Evolutionary conservation across 1,140 invertebrate species (phyloP).

Genomic region (Brachionus paranguensis): DNA sequence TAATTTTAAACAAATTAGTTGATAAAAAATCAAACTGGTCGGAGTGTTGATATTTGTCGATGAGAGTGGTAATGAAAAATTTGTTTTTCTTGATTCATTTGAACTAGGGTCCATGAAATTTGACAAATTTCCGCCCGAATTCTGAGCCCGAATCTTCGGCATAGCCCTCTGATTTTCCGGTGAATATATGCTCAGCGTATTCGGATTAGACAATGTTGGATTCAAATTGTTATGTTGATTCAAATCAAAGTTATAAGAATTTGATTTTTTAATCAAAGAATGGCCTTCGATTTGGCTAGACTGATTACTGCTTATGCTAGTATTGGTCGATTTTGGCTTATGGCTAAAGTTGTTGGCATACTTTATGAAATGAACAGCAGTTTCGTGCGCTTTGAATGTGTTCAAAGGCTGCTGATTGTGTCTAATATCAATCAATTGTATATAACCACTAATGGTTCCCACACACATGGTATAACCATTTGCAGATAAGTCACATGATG

Average conservation of each 20-base stretch:
- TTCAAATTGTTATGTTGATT: background rate
- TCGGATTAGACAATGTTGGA: background rate
- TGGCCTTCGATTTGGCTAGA: background rate
- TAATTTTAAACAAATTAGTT: background rate
- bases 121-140: background rate
- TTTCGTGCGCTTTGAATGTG: constrained; percentile 21
- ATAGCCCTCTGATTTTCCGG: background rate
- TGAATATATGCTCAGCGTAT: background rate
- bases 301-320: background rate
- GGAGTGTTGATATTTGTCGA: background rate
- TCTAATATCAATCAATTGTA: background rate
- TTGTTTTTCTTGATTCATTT: background rate
- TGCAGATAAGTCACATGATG: background rate
- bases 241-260: background rate
- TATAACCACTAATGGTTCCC: background rate
- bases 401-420: background rate
- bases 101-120: background rate
- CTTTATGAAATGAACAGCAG: constrained; percentile 25
- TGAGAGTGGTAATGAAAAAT: background rate
- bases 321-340: background rate
- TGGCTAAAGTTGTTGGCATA: background rate
- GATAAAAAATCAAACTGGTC: background rate
- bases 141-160: background rate
- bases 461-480: background rate
- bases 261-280: constrained; percentile 16